These are phyloP conservation scores for Actinopyga echinites DNA, from an alignment of 53 echinoderm and acorn worm genomes.

Conservation along the genomic window DNA sequence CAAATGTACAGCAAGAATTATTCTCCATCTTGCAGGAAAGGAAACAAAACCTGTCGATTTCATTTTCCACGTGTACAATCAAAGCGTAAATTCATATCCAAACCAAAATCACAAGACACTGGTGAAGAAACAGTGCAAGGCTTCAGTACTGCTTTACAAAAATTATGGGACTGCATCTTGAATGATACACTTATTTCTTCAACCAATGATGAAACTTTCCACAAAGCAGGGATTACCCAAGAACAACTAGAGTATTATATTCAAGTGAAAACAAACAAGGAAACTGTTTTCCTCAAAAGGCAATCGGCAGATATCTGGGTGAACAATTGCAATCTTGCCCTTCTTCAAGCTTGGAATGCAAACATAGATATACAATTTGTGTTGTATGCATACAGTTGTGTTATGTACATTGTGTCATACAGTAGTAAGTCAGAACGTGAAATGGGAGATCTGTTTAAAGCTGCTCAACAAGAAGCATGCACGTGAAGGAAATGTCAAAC, in stretches of 20 bases:
- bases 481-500: constrained; percentile 33
- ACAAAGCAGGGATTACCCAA: constrained; percentile 7
- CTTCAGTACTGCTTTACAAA: background rate
- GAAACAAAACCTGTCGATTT: constrained; percentile 63
- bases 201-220: constrained; percentile 6
- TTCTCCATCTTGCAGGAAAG: constrained; percentile 64
- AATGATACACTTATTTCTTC: background rate
- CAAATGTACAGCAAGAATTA: constrained; percentile 67
- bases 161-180: background rate
- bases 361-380: constrained; percentile 52
- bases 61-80: constrained; percentile 76
- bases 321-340: constrained; percentile 25
- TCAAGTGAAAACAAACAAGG: constrained; percentile 17
- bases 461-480: constrained; percentile 21
- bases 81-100: constrained; percentile 49
- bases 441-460: constrained; percentile 26
- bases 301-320: constrained; percentile 29
- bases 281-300: constrained; percentile 22
- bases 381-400: constrained; percentile 40
- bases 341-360: constrained; percentile 38
- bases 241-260: constrained; percentile 9
- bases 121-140: background rate
- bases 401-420: too few relatives aligned
- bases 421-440: constrained; percentile 31
- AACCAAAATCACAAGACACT: background rate